Evolutionary conservation across 2,113 vertebrate genomes (phyloP), one percentile per base, ranked within the genome.

Genomic region (Paracanthobrama guichenoti): DNA sequence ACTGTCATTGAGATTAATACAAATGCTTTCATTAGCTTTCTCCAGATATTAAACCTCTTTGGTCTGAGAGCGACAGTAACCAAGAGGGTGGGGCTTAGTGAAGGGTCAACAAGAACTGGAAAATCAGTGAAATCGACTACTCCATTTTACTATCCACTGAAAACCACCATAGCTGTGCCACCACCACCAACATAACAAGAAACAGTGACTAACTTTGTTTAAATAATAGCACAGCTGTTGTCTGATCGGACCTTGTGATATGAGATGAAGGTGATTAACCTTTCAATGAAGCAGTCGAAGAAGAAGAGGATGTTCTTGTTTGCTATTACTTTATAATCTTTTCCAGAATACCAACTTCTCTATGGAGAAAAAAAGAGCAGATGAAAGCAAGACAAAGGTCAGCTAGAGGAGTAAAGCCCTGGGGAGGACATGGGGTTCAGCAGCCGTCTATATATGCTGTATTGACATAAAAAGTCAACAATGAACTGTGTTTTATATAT

Each of bases 181-280:
- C 12, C n/a, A 35, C 39, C n/a, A 44, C 76, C n/a, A 26, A 39
- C 57, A 18, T 26, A 42, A 14, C 5, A 14, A 18, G 13, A 79
- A 79, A 62, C 76, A 79, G 55, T 22, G 53, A 44, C 42, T 73
- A n/a, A 16, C 42, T 48, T 16, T 77, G 50, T 77, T 57, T n/a
- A 57, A 57, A 5, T 53, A 18, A 3, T 77, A 22, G 50, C 28
- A 35, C 18, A 77, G 20, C 50, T 57, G 12, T 24, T 72, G 39
- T 11, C 22, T 72, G 69, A 72, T 72, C 22, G 46, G 13, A 73
- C 24, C 42, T 26, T 73, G 71, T 73, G 71, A 73, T n/a, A 26
- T 48, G 14, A 44, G 42, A 72, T 13, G 12, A 72, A 46, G 42
- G 42, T 72, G 13, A 73, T 16, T 48, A 8, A 16, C 48, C 69